phyloP scores from a whole-genome alignment of 2,888 invertebrate species.

The Parnassius mnemosyne region DNA sequence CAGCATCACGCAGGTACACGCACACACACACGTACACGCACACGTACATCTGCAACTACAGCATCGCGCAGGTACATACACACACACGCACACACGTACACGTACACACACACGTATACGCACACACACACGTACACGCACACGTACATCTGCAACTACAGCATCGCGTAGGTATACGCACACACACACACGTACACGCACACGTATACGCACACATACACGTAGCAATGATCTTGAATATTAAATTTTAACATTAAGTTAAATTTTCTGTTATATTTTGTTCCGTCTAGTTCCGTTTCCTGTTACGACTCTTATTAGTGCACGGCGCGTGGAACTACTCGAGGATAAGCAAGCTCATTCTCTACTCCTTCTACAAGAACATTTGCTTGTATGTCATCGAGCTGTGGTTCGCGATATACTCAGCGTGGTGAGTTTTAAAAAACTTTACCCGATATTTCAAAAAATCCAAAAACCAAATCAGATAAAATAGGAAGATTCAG shows the following conservation, averaged over 20 bases:
- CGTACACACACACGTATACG: neutral
- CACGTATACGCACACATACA: conserved; percentile 83
- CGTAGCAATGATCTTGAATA: too few relatives aligned
- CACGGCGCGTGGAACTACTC: conserved; percentile 99
- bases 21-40: too few relatives aligned
- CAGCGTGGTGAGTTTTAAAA: conserved; percentile 87
- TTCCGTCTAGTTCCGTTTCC: conserved; percentile 90
- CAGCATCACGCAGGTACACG: too few relatives aligned
- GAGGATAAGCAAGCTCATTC: conserved; percentile 97
- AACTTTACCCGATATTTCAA: too few relatives aligned
- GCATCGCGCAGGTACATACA: conserved; percentile 88
- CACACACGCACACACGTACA: too few relatives aligned
- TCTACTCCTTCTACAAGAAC: conserved; percentile 99
- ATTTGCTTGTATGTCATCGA: conserved; percentile 99
- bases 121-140: conserved; percentile 60
- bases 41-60: conserved; percentile 95
- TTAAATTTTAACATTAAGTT: neutral
- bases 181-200: conserved; percentile 5
- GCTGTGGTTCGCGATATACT: conserved; percentile 98
- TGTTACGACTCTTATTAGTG: conserved; percentile 94
- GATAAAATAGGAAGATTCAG: too few relatives aligned
- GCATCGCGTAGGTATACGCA: conserved; percentile 89
- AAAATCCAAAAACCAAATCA: too few relatives aligned
- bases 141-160: conserved; percentile 97
- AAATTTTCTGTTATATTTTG: conserved; percentile 45